Percentiles rank a stretch among this genome's conserved stretches.
Evolutionary conservation across 2,888 invertebrate genomes (phyloP).

Genomic region (Acanthococcus lagerstroemiae): DNA sequence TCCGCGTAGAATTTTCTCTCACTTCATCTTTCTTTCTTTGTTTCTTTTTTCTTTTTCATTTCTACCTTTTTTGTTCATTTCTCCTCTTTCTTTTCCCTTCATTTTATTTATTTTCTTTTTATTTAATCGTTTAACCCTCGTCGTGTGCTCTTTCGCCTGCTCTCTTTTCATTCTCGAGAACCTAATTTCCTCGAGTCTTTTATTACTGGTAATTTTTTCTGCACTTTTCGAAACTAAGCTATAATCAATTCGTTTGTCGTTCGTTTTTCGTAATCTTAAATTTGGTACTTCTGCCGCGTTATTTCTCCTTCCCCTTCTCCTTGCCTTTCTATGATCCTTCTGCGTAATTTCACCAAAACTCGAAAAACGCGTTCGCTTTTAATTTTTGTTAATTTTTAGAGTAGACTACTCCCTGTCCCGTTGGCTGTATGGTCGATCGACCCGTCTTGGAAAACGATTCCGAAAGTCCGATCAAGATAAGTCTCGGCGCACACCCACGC

Average conservation of each 20-base stretch:
- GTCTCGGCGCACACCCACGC: too few relatives aligned
- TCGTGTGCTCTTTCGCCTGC: neutral
- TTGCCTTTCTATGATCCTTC: neutral
- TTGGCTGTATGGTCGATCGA: too few relatives aligned
- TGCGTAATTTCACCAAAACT: neutral
- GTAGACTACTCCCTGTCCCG: too few relatives aligned
- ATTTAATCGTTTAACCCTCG: conserved; percentile 18
- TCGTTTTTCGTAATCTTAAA: conserved; percentile 11
- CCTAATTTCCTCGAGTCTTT: conserved; percentile 30
- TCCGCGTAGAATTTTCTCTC: neutral
- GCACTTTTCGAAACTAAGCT: conserved; percentile 17
- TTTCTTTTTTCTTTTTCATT: neutral
- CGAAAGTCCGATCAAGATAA: too few relatives aligned
- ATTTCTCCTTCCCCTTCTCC: conserved; percentile 3
- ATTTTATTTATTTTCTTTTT: conserved; percentile 5
- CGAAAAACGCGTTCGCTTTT: neutral
- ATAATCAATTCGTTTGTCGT: conserved; percentile 27
- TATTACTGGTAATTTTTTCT: conserved; percentile 24
- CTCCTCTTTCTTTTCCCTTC: conserved; percentile 4
- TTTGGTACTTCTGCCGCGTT: too few relatives aligned
- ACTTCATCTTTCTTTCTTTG: neutral
- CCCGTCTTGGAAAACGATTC: too few relatives aligned
- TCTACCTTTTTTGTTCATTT: conserved; percentile 6
- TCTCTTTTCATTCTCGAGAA: conserved; percentile 11
- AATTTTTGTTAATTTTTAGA: neutral